Evolutionary conservation across 1,140 invertebrate genomes (phyloP), one percentile per base, ranked within the genome.

Genomic region (Copidosoma floridanum): DNA sequence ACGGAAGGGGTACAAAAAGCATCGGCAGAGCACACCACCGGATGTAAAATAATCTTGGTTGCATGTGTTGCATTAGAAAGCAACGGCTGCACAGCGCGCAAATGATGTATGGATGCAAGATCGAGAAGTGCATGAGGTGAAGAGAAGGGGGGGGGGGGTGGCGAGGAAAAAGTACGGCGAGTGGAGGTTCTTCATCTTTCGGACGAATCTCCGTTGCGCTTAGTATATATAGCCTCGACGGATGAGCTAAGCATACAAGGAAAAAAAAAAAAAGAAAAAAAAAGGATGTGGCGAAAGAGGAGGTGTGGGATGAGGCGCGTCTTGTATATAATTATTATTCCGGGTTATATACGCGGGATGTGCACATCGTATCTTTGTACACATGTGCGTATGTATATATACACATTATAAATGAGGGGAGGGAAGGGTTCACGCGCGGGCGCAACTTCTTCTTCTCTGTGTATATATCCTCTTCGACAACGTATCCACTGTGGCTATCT

Each of bases 261-360:
- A 50, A 21, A 2, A 27, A 50, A 32, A 16, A 27, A 50, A 27
- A 14, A 35, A 52, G 50, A 40, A n/a, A n/a, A n/a, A n/a, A n/a
- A n/a, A n/a, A n/a, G n/a, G n/a, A n/a, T n/a, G n/a, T n/a, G n/a
- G n/a, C n/a, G n/a, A n/a, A n/a, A n/a, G n/a, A n/a, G n/a, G n/a
- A n/a, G n/a, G 35, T 23, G 35, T n/a, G 35, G 41, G 56, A 35
- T 38, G 6, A n/a, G 38, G 37, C 46, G 52, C 65, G 61, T 67
- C 68, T n/a, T n/a, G n/a, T 73, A 66, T 74, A 71, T 74, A 74
- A 74, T n/a, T n/a, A 32, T 75, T 75, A 75, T 73, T 72, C 68
- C 58, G 57, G 64, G 65, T 65, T n/a, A n/a, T n/a, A n/a, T n/a
- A n/a, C n/a, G 53, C 68, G 63, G 67, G 65, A 68, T 71, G 65